Evolutionary conservation across 2,888 invertebrate genomes (phyloP).

Genomic region (Nomada ruficornis): DNA sequence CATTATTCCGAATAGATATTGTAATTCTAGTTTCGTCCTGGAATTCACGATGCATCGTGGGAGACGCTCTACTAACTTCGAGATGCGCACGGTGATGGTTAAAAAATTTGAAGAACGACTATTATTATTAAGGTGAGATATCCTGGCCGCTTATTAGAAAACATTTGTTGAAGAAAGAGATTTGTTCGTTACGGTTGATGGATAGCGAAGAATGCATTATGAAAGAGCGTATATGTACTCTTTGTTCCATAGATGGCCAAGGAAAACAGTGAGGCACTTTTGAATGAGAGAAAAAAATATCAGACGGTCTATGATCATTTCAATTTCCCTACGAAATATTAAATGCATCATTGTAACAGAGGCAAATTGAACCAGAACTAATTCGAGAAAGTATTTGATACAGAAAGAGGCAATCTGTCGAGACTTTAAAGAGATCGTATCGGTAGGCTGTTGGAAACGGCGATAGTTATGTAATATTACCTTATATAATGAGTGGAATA

Average conservation of each 20-base stretch:
- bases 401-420: background rate
- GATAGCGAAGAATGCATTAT: background rate
- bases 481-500: no score
- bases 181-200: background rate
- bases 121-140: background rate
- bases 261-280: background rate
- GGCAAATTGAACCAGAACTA: no score
- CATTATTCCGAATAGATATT: slow-evolving; percentile 35
- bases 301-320: no score
- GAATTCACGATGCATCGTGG: slow-evolving; percentile 29
- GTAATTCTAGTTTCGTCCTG: slow-evolving; percentile 8
- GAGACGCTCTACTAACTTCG: slow-evolving; percentile 44
- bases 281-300: no score
- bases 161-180: background rate
- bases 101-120: slow-evolving; percentile 14
- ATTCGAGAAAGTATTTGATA: background rate
- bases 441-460: background rate
- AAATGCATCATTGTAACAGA: no score
- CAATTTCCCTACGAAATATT: no score
- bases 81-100: background rate
- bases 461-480: background rate
- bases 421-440: background rate
- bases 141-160: no score
- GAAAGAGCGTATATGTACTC: background rate
- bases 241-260: background rate